Base-by-base conservation (phyloP, 2,888 invertebrate species). In the Ochropacha duplaris region DNA sequence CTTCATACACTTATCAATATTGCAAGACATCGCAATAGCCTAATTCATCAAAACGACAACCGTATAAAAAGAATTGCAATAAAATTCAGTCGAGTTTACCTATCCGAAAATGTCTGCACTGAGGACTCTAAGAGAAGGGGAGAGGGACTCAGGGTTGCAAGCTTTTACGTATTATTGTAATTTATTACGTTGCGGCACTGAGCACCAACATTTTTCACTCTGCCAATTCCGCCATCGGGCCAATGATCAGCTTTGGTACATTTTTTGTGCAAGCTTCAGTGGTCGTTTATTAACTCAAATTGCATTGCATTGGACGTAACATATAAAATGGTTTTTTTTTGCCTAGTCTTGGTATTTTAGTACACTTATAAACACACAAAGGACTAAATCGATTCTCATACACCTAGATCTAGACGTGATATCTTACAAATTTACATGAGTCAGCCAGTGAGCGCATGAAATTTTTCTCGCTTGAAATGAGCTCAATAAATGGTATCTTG, bases 141-240 rank as follows among this genome's bases (percentile, higher is more conserved):
- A 71, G 66, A 60, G 59, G 67, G 62, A 68, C 72, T 70, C 68
- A 58, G 64, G 61, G 64, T 67, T 71, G 68, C 69, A 71, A 74
- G 77, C 78, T 81, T 81, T 81, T 77, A 83, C 80, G 76, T 83
- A 78, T 82, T 79, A 78, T 75, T 72, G 77, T 84, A 84, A 88
- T 87, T 87, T 86, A 87, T 86, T 80, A 80, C 77, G 61, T 69
- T 65, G 66, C 62, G 59, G 68, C 68, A 58, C 67, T 44, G 66
- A 65, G 62, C 59, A 66, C 65, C 69, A 67, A 67, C 74, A 76
- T 84, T 82, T 86, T 83, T 84, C 81, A 81, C 74, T 71, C 67
- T 76, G 71, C 74, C 80, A 79, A 80, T 81, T 78, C 75, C 71
- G 64, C 74, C 74, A 64, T 68, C 78, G 72, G 71, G 60, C 75